Conservation (phyloP, 2,888 invertebrate genomes). For the Barypeithes pellucidus region DNA sequence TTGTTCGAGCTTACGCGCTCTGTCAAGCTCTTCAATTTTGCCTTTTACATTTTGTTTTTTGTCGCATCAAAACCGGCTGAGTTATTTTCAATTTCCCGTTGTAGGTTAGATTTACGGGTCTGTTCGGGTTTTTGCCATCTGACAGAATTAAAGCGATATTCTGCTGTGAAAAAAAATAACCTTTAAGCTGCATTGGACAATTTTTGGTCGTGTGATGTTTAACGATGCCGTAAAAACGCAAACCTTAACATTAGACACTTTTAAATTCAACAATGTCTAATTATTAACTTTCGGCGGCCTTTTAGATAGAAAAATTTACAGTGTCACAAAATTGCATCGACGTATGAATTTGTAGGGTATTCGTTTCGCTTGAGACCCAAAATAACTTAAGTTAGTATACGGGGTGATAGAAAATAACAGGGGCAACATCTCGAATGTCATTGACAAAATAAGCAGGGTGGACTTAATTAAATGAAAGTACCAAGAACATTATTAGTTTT, state of each 20-base stretch:
- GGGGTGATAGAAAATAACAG: slow-evolving; percentile 17
- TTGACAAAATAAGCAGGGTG: slow-evolving; percentile 3
- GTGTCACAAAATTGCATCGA: too few species aligned
- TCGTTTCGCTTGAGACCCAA: slow-evolving; percentile 34
- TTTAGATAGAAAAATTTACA: slow-evolving; percentile 59
- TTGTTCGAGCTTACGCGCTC: too few species aligned
- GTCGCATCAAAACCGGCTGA: too few species aligned
- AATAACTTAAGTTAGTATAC: slow-evolving; percentile 13
- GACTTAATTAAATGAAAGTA: neutral
- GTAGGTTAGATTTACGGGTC: too few species aligned
- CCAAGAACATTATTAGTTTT: neutral
- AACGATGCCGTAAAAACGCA: too few species aligned
- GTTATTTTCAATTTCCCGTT: too few species aligned
- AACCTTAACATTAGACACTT: neutral
- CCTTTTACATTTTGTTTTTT: too few species aligned
- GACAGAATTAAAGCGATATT: too few species aligned
- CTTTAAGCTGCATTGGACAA: too few species aligned
- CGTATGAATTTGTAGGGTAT: slow-evolving; percentile 26
- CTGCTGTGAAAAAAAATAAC: too few species aligned
- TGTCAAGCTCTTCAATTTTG: too few species aligned
- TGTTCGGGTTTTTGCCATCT: too few species aligned
- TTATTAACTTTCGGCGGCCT: slow-evolving; percentile 62
- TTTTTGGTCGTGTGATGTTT: neutral
- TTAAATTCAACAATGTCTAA: slow-evolving; percentile 10
- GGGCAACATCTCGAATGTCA: neutral